phyloP scores from a whole-genome alignment of 1,140 invertebrate species.

The Chelonus insularis region DNA sequence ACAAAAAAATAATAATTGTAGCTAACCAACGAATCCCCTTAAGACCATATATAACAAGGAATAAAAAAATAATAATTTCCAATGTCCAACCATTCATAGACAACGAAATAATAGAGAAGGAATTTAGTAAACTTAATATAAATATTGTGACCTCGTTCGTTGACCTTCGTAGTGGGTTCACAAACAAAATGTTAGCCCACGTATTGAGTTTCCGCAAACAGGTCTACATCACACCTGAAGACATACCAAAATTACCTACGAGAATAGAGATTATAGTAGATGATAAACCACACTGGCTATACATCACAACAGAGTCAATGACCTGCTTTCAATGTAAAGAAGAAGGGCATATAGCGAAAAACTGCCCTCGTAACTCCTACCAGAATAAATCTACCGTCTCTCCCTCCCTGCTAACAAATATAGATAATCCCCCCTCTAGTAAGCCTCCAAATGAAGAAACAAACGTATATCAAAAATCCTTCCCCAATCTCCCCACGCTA shows the following conservation, averaged over 20 bases:
- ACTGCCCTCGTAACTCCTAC: conserved; percentile 7
- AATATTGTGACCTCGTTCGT: not conserved
- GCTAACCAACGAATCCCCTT: not conserved
- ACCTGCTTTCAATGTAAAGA: not conserved
- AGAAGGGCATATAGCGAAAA: not conserved
- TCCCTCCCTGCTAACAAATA: too few relatives aligned
- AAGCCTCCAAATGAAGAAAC: too few relatives aligned
- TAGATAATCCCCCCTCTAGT: too few relatives aligned
- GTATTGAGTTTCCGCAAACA: conserved; percentile 19
- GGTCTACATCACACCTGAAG: conserved; percentile 2
- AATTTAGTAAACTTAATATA: conserved; percentile 1
- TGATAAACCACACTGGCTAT: not conserved
- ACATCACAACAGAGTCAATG: not conserved
- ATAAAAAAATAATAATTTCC: conserved; percentile 23
- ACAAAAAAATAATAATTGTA: not conserved
- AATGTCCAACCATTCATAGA: conserved; percentile 21
- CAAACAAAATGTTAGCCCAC: not conserved
- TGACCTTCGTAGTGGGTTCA: not conserved
- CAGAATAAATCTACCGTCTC: too few relatives aligned
- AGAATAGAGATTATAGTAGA: not conserved
- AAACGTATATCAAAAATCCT: too few relatives aligned
- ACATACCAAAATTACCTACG: conserved; percentile 13
- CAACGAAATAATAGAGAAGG: conserved; percentile 1
- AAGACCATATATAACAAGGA: conserved; percentile 13
- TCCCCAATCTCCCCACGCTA: too few relatives aligned